Base-by-base conservation (phyloP, 2,797 vertebrate species). In the Aselliscus stoliczkanus region DNA sequence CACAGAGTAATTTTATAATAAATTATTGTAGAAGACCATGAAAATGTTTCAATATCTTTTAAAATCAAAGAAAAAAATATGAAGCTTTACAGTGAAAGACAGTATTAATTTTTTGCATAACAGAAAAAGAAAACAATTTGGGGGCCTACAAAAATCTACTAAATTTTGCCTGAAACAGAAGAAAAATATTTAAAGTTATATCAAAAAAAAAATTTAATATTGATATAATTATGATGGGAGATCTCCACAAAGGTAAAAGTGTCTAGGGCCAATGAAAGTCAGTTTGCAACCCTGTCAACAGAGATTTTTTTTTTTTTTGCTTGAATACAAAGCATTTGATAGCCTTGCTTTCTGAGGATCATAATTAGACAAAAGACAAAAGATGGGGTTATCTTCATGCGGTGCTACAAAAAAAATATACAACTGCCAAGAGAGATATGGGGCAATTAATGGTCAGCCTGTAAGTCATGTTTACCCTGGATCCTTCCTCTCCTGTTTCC, bases 371-470 rank as follows among this genome's bases (percentile, higher is more conserved):
- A 54, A 81, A 89, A 89, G n/a, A n/a, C n/a, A n/a, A 70, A 56
- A 58, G 14, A 9, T 72, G 47, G 47, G 18, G n/a, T 80, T 97
- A 97, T 97, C 98, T 98, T 96, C 15, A 4, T 64, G 37, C 29
- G 34, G 47, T 20, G 73, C 1, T 0, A 10, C 39, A 39, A 84
- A 97, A 84, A 98, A 31, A 95, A n/a, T n/a, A n/a, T 86, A 91
- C 96, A 29, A 97, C 52, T 23, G 88, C 29, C 42, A 96, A 94
- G 54, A 83, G 2, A n/a, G 21, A 6, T 81, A 21, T 1, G 47
- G 65, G 27, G 9, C 79, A 56, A n/a, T n/a, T n/a, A n/a, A 67
- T n/a, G 37, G 37, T n/a, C 85, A 87, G 29, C 17, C 92, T 97
- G 92, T 83, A 92, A n/a, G 0, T 62, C 92, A 44, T 93, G 54